Evolutionary conservation across 2,888 invertebrate genomes (phyloP).

Genomic region (Drosophila ochracea): DNA sequence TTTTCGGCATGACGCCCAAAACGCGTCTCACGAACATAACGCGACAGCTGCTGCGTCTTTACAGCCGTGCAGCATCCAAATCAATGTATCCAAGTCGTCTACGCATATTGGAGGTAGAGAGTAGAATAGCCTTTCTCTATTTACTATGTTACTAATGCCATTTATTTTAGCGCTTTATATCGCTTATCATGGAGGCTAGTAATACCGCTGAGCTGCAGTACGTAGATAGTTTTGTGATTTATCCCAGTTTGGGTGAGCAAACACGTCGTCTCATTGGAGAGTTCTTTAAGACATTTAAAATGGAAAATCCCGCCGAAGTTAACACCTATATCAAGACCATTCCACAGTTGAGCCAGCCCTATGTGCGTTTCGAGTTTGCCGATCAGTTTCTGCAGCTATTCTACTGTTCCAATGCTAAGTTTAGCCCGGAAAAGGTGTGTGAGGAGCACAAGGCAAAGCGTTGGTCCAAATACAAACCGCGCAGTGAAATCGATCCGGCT

Average conservation of each 20-base stretch:
- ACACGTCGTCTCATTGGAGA: constrained; percentile 74
- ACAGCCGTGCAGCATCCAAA: constrained; percentile 71
- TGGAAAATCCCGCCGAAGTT: constrained; percentile 65
- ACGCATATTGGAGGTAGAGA: constrained; percentile 75
- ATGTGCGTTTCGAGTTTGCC: constrained; percentile 79
- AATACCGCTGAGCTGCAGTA: constrained; percentile 80
- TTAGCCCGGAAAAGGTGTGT: constrained; percentile 78
- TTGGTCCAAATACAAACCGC: constrained; percentile 77
- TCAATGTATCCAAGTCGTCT: constrained; percentile 63
- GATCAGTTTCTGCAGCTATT: constrained; percentile 80
- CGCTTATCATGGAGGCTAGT: constrained; percentile 79
- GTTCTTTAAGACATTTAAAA: constrained; percentile 79
- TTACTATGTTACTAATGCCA: background rate
- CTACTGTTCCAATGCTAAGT: constrained; percentile 61
- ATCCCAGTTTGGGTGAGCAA: constrained; percentile 74
- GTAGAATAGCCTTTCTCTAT: background rate
- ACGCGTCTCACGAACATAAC: constrained; percentile 69
- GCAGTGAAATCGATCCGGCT: constrained; percentile 43
- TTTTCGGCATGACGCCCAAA: constrained; percentile 74
- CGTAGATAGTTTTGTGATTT: constrained; percentile 67
- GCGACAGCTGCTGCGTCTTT: constrained; percentile 74
- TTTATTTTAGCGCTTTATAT: constrained; percentile 75
- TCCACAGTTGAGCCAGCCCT: constrained; percentile 72
- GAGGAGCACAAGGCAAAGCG: constrained; percentile 75
- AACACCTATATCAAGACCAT: constrained; percentile 75